Conservation (phyloP, 1,140 invertebrate genomes). For the Ostrea denselamellosa region DNA sequence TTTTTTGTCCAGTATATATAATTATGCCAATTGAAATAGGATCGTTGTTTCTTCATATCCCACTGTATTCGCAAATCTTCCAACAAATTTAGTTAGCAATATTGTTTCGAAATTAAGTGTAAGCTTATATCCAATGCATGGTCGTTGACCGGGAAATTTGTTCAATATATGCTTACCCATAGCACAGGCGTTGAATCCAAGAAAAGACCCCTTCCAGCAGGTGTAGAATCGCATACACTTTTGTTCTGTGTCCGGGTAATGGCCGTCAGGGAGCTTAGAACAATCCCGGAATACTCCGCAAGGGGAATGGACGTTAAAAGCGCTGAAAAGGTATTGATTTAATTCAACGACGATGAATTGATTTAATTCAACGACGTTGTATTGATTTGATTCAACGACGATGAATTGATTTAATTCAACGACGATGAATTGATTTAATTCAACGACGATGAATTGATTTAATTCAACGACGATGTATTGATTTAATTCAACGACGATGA, state of each 20-base stretch:
- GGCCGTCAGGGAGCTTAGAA: neutral
- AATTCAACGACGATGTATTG: neutral
- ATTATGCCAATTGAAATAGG: too few relatives aligned
- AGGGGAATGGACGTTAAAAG: neutral
- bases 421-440: neutral
- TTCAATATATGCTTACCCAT: neutral
- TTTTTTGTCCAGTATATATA: too few relatives aligned
- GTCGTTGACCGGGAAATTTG: too few relatives aligned
- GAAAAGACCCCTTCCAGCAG: neutral
- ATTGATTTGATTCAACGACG: too few relatives aligned
- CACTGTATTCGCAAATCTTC: too few relatives aligned
- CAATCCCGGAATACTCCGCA: conserved; percentile 13
- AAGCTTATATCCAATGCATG: too few relatives aligned
- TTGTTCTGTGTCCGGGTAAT: neutral
- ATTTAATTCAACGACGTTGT: too few relatives aligned
- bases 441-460: neutral
- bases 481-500: too few relatives aligned
- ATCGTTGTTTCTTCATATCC: too few relatives aligned
- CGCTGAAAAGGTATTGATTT: neutral
- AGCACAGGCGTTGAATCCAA: neutral
- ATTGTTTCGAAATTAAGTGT: too few relatives aligned
- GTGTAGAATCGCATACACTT: conserved; percentile 24
- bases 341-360: too few relatives aligned
- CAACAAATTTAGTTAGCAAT: too few relatives aligned
- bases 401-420: neutral